Evolutionary conservation across 2,888 invertebrate species (phyloP).

Genomic region (Andrena flavipes): DNA sequence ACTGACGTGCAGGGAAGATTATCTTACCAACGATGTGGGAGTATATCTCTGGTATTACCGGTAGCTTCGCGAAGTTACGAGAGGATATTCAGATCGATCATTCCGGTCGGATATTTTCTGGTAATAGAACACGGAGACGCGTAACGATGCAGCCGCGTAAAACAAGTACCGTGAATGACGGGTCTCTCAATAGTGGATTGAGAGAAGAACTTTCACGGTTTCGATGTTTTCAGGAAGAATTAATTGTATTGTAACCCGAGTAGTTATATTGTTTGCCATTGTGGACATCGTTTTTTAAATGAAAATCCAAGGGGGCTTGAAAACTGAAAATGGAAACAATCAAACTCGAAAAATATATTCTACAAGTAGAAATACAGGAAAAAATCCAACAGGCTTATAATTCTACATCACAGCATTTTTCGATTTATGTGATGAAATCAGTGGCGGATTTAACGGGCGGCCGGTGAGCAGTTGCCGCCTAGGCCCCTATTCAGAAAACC

Average conservation of each 20-base stretch:
- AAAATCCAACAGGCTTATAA: too few relatives aligned
- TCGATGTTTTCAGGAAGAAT: background rate
- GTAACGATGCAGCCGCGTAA: constrained; percentile 41
- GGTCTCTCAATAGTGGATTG: background rate
- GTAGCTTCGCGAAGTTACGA: constrained; percentile 38
- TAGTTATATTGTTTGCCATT: background rate
- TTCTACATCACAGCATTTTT: too few relatives aligned
- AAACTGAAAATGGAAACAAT: too few relatives aligned
- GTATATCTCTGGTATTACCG: constrained; percentile 36
- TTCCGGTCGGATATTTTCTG: constrained; percentile 55
- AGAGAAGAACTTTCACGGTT: background rate
- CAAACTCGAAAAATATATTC: too few relatives aligned
- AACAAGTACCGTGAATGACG: constrained; percentile 32
- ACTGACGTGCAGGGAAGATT: constrained; percentile 39
- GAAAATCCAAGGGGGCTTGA: background rate
- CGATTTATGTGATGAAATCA: too few relatives aligned
- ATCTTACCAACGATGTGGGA: constrained; percentile 43
- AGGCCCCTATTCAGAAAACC: too few relatives aligned
- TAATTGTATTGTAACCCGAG: background rate
- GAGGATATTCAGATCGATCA: constrained; percentile 55
- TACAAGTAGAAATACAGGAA: too few relatives aligned
- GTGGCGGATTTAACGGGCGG: too few relatives aligned
- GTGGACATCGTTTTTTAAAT: background rate
- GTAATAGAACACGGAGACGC: constrained; percentile 46
- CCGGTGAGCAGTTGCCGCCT: too few relatives aligned